These are phyloP conservation scores for Onthophagus taurus DNA, from an alignment of 1,140 invertebrate genomes.

Conservation along the genomic window DNA sequence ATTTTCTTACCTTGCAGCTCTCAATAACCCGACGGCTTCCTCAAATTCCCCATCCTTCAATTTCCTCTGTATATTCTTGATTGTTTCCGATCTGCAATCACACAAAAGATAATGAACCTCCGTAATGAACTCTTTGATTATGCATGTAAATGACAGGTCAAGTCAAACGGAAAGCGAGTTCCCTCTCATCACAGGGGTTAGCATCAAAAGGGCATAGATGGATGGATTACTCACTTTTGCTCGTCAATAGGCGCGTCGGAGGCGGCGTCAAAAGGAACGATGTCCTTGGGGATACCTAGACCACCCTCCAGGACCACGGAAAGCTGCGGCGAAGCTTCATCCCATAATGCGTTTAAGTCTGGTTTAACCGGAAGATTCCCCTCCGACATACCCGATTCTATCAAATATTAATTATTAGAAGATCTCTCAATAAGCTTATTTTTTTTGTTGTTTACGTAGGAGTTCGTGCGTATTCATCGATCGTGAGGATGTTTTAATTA, in stretches of 20 bases:
- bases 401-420: too few species aligned
- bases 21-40: constrained; percentile 69
- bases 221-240: constrained; percentile 78
- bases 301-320: constrained; percentile 55
- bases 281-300: constrained; percentile 47
- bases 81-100: constrained; percentile 64
- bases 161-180: too few species aligned
- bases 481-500: too few species aligned
- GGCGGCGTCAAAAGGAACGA: constrained; percentile 79
- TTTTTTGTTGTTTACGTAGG: too few species aligned
- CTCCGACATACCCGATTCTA: too few species aligned
- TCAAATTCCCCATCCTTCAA: constrained; percentile 60
- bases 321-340: constrained; percentile 57
- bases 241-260: constrained; percentile 75
- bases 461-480: too few species aligned
- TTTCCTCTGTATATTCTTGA: constrained; percentile 74
- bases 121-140: too few species aligned
- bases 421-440: too few species aligned
- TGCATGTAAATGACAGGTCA: too few species aligned
- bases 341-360: constrained; percentile 59
- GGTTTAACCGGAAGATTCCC: constrained; percentile 27
- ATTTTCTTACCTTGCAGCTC: constrained; percentile 66
- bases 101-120: too few species aligned
- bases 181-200: too few species aligned
- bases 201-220: too few species aligned